These are phyloP conservation scores for Cyaniris semiargus DNA, from an alignment of 2,888 invertebrate species.

Conservation along the genomic window DNA sequence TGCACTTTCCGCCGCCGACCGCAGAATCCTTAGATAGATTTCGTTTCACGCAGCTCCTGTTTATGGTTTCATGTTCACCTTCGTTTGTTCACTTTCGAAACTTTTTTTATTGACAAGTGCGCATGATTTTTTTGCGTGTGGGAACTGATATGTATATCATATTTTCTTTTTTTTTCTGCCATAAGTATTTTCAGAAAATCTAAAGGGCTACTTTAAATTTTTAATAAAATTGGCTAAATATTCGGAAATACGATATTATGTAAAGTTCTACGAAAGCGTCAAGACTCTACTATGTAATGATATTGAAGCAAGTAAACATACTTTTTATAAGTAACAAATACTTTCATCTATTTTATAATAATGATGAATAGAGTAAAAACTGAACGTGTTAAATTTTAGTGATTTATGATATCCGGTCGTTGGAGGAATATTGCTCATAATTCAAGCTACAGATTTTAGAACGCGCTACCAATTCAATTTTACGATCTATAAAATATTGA, in stretches of 20 bases:
- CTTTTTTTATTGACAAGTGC: slow-evolving; percentile 45
- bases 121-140: not conserved
- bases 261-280: not conserved
- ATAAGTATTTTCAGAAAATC: not conserved
- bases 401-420: slow-evolving; percentile 11
- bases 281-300: not conserved
- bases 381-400: not conserved
- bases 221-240: not conserved
- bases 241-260: not conserved
- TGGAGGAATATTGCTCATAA: not conserved
- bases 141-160: not conserved
- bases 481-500: not conserved
- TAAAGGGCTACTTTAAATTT: not conserved
- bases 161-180: not conserved
- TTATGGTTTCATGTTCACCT: slow-evolving; percentile 59
- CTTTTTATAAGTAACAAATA: not conserved
- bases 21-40: slow-evolving; percentile 59
- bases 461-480: not conserved
- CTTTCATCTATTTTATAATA: no score
- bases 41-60: slow-evolving; percentile 57
- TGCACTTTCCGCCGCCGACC: slow-evolving; percentile 50
- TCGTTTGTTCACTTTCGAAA: slow-evolving; percentile 61
- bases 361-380: not conserved
- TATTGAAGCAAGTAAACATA: not conserved
- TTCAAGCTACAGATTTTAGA: not conserved